A percentile compares a stretch with the other conserved stretches of the same genome.
Conservation (phyloP, 1,140 invertebrate species). For the Pectinophora gossypiella region DNA sequence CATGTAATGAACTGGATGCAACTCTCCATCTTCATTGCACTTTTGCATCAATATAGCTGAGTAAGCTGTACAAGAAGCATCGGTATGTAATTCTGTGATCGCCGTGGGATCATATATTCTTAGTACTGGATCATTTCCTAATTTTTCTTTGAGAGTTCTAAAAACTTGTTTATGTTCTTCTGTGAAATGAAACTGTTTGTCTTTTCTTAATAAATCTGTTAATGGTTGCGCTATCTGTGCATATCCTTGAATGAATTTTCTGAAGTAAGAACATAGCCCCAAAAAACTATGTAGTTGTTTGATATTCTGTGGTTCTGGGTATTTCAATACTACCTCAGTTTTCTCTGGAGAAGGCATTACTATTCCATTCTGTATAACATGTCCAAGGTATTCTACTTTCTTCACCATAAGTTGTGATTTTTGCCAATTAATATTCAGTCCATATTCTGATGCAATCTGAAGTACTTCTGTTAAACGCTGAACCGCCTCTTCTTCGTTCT, state of each 20-base stretch:
- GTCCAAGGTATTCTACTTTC: not conserved
- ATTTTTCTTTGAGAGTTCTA: not conserved
- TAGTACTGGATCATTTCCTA: not conserved
- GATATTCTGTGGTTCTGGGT: not conserved
- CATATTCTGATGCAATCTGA: constrained; percentile 1
- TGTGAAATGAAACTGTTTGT: not conserved
- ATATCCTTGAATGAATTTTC: constrained; percentile 8
- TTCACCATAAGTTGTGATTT: constrained; percentile 1
- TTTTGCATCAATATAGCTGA: constrained; percentile 1
- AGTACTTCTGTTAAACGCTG: not conserved
- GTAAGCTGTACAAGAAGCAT: not conserved
- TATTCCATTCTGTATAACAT: not conserved
- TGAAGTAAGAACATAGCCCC: constrained; percentile 2
- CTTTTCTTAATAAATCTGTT: constrained; percentile 3
- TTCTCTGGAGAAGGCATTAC: constrained; percentile 1
- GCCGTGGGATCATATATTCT: not conserved
- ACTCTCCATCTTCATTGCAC: constrained; percentile 17
- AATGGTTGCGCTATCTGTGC: constrained; percentile 3
- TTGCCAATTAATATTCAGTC: too few species aligned
- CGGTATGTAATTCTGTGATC: not conserved
- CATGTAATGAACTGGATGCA: constrained; percentile 13
- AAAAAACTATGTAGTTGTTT: constrained; percentile 8
- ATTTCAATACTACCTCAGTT: constrained; percentile 3
- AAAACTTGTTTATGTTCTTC: not conserved
- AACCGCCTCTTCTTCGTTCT: not conserved